Conservation (phyloP, 2,888 invertebrate genomes). For the Spicauda simplicius region DNA sequence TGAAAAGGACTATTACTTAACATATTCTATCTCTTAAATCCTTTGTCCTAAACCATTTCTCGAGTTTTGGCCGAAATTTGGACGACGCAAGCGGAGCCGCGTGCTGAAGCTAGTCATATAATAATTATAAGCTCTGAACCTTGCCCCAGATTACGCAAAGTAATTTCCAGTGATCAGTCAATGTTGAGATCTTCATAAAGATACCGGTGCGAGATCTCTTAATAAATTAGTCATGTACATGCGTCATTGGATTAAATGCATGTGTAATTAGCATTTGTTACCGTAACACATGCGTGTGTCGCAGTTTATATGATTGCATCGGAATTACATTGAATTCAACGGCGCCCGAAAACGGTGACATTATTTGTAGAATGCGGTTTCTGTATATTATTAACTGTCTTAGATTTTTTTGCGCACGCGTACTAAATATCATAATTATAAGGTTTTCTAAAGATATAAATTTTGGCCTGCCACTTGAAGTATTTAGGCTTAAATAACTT, state of each 20-base stretch:
- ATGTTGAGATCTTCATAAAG: conserved; percentile 62
- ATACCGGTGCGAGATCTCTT: conserved; percentile 23
- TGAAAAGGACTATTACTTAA: too few species aligned
- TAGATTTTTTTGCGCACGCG: too few species aligned
- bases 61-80: too few species aligned
- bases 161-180: conserved; percentile 64
- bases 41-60: too few species aligned
- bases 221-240: conserved; percentile 23
- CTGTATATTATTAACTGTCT: background rate
- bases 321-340: background rate
- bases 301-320: conserved; percentile 6
- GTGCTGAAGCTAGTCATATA: background rate
- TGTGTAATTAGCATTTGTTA: conserved; percentile 32
- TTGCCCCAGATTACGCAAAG: conserved; percentile 26
- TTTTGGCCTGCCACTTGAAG: too few species aligned
- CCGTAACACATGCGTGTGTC: background rate
- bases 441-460: too few species aligned
- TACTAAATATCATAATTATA: too few species aligned
- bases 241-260: conserved; percentile 25
- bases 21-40: too few species aligned
- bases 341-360: conserved; percentile 1
- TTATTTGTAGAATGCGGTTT: background rate
- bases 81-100: background rate
- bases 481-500: too few species aligned
- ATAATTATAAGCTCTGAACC: conserved; percentile 28